These are phyloP conservation scores for Theretra japonica DNA, from an alignment of 2,888 invertebrate genomes.

Conservation along the genomic window DNA sequence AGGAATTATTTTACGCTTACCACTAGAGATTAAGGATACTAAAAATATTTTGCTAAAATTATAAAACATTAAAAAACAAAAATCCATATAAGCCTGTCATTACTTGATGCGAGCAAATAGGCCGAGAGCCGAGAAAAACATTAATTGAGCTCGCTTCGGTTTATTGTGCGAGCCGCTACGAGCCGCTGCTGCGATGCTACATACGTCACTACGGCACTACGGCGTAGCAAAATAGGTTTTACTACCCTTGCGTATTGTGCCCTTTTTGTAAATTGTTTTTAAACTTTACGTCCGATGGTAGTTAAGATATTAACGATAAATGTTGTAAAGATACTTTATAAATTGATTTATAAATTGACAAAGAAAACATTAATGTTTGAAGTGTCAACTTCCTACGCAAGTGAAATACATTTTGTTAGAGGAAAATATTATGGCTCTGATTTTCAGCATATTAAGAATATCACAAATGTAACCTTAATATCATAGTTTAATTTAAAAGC, in stretches of 20 bases:
- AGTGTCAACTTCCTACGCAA: too few species aligned
- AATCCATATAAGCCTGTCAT: background rate
- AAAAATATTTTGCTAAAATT: too few species aligned
- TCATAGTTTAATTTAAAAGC: too few species aligned
- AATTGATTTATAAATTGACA: too few species aligned
- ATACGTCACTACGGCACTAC: background rate
- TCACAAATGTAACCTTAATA: too few species aligned
- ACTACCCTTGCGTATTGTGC: background rate
- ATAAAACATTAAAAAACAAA: too few species aligned
- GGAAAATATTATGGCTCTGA: too few species aligned
- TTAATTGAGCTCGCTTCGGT: conserved; percentile 5
- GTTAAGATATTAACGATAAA: background rate
- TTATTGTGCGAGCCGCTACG: conserved; percentile 2
- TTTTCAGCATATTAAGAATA: background rate
- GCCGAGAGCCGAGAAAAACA: conserved; percentile 4
- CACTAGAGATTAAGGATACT: too few species aligned
- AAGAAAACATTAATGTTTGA: too few species aligned
- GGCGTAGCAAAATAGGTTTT: background rate
- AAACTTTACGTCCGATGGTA: background rate
- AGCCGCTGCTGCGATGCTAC: background rate
- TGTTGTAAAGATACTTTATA: too few species aligned
- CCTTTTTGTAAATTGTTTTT: background rate
- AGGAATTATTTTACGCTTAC: too few species aligned
- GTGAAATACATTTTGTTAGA: too few species aligned
- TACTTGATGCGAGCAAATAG: conserved; percentile 12